These are phyloP conservation scores for Gobius niger DNA, from an alignment of 2,113 vertebrate species.

Conservation along the genomic window DNA sequence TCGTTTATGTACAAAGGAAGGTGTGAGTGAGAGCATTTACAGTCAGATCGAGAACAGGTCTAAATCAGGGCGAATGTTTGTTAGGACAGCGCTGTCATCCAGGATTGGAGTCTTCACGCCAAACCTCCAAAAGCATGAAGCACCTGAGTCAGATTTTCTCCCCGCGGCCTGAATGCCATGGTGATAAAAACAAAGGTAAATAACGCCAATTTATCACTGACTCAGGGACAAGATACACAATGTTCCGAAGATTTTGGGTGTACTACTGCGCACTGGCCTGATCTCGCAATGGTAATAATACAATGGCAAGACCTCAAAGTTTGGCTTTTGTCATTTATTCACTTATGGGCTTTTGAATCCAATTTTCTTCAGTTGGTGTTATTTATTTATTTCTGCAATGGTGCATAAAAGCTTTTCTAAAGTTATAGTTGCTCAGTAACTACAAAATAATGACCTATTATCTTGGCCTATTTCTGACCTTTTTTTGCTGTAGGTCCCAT, in stretches of 20 bases:
- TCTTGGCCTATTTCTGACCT: too few relatives aligned
- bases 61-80: constrained; percentile 61
- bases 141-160: constrained; percentile 8
- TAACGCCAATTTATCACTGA: background rate
- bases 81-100: constrained; percentile 58
- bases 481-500: too few relatives aligned
- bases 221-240: background rate
- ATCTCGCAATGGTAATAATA: too few relatives aligned
- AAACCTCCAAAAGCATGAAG: constrained; percentile 55
- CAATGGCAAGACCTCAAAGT: too few relatives aligned
- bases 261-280: too few relatives aligned
- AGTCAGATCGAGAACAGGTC: constrained; percentile 41
- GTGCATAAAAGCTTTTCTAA: too few relatives aligned
- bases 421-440: too few relatives aligned
- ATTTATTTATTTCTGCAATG: too few relatives aligned
- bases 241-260: constrained; percentile 4
- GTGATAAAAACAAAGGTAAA: constrained; percentile 36
- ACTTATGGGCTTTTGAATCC: too few relatives aligned
- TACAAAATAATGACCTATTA: too few relatives aligned
- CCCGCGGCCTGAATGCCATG: constrained; percentile 38
- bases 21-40: constrained; percentile 27
- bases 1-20: background rate
- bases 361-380: too few relatives aligned
- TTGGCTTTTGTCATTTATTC: too few relatives aligned
- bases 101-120: constrained; percentile 53